Base-by-base conservation (phyloP, 1,140 invertebrate genomes). In the Conopomorpha cramerella region DNA sequence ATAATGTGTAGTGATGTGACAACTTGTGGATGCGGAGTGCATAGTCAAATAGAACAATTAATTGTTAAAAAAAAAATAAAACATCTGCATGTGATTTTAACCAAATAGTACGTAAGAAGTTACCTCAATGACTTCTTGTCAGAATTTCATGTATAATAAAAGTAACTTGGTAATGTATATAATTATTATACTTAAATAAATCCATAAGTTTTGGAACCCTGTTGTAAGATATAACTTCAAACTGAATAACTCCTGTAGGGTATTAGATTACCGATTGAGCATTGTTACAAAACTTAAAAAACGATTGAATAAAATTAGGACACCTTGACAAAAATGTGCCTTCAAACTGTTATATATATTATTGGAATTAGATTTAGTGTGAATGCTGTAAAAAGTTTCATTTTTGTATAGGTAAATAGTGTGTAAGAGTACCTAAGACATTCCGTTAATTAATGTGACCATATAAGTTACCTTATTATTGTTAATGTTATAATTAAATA, bases 281-380 rank as follows among this genome's bases (percentile, higher is more conserved):
- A 43, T 29, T 40, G 48, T 41, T 31, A 34, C 44, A 34, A 49
- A 43, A 48, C 44, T 29, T 37, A 30, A 6, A 30, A 30, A 30
- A 11, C 28, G 4, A 3, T 16, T 16, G 14, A 51, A 32, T 37
- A 45, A 15, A 3, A 36, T 43, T 72, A 68, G 58, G 51, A 54
- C 44, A 49, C 57, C 61, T 52, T 64, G 30, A 43, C 59, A 70
- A 72, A 64, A 58, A 65, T 68, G 68, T 73, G 68, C 68, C 68
- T 73, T 73, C 51, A 48, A 71, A 54, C 53, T 55, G 59, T 66
- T 52, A 66, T 62, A 59, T 47, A 63, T 54, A 49, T 62, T 63
- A 46, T 34, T 34, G 50, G 61, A 65, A 55, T 30, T 46, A 27
- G 36, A 36, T 35, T 43, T 36, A 33, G 30, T 42, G 41, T 10